phyloP scores from a whole-genome alignment of 1,140 invertebrate species.

The Drosophila tristis region DNA sequence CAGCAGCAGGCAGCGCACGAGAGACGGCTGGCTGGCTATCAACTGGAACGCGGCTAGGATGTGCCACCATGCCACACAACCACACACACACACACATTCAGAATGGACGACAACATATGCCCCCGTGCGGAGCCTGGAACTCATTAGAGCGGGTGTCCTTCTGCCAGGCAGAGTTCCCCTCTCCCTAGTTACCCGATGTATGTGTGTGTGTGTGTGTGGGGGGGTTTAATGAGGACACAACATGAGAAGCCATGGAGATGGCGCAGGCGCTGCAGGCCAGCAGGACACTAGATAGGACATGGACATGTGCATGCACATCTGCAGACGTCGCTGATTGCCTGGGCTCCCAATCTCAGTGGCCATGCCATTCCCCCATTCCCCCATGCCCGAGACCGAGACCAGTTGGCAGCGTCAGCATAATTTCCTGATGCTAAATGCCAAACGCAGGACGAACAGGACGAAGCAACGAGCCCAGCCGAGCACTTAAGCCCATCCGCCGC shows the following conservation, averaged over 20 bases:
- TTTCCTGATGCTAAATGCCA: conserved; percentile 84
- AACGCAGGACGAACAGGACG: conserved; percentile 57
- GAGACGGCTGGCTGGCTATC: conserved; percentile 46
- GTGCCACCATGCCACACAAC: conserved; percentile 22
- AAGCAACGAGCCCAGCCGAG: conserved; percentile 52
- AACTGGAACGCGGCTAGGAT: conserved; percentile 61
- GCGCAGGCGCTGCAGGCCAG: conserved; percentile 62
- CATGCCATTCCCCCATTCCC: conserved; percentile 26
- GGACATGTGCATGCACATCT: conserved; percentile 69
- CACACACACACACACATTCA: conserved; percentile 8
- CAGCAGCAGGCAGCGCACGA: conserved; percentile 33
- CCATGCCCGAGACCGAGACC: conserved; percentile 41
- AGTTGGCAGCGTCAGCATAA: conserved; percentile 84
- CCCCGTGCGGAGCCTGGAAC: conserved; percentile 55
- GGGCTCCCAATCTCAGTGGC: conserved; percentile 46
- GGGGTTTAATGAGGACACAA: conserved; percentile 70
- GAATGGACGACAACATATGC: conserved; percentile 72
- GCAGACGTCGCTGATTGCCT: conserved; percentile 76
- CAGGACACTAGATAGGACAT: conserved; percentile 44
- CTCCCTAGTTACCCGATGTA: not conserved
- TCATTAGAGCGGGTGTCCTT: conserved; percentile 70
- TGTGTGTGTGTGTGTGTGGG: conserved; percentile 27
- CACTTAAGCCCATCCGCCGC: conserved; percentile 75
- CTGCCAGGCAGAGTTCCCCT: not conserved
- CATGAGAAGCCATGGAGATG: conserved; percentile 28